Base-by-base conservation (phyloP, 2,113 vertebrate genomes). In the Trematomus loennbergii region DNA sequence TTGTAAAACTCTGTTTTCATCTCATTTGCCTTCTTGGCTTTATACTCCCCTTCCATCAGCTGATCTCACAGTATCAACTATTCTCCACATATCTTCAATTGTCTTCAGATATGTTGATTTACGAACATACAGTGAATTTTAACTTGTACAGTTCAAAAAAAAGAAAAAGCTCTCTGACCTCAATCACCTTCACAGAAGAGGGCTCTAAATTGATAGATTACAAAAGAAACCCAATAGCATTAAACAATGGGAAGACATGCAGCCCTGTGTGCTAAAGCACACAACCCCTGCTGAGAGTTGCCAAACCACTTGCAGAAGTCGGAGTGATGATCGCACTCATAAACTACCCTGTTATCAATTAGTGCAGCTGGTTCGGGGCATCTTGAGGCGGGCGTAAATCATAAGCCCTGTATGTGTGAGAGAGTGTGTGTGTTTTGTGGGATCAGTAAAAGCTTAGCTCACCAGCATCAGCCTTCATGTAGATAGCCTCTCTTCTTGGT, bases 371-470 rank as follows among this genome's bases (percentile, higher is more conserved):
- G 63, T 73, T 72, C 62, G 43, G 63, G 78, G 71, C 70, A 80
- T 83, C 69, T 58, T 59, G 55, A 16, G 18, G 16, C 33, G 1
- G 67, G 15, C 20, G 5, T 84, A 86, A 87, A 84, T 87, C 78
- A 85, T 43, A 12, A 29, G 45, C 29, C 45, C 36, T 13, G 63
- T 53, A 59, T 66, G 73, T 71, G 49, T 79, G 71, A 68, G 78
- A 53, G 62, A 68, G 60, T 76, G 72, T 45, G 20, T 84, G 78
- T 84, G 57, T 87, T 91, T 84, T 85, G 88, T 63, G 78, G 89
- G 75, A 75, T 90, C 33, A 81, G 85, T 86, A 82, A 90, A 89
- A 81, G 67, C 89, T 86, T 77, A 0, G 45, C 77, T 73, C 59
- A 74, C 71, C 76, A 78, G 68, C 54, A 55, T 72, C 53, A 45